Evolutionary conservation across 2,797 vertebrate genomes (phyloP).

Genomic region (Bradypus variegatus): DNA sequence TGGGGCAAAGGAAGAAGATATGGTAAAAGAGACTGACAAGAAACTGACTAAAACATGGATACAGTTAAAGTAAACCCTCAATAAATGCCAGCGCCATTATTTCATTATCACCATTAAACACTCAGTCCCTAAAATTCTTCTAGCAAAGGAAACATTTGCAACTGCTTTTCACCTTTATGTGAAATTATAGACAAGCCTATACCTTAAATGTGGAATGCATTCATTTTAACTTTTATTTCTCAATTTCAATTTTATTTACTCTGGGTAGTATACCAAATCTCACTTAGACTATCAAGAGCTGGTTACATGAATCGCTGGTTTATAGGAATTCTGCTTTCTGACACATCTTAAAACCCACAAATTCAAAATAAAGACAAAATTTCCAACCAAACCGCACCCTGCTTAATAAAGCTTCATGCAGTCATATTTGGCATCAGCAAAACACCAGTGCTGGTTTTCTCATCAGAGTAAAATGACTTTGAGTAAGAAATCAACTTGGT

Average conservation of each 20-base stretch:
- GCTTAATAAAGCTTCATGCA: conserved; percentile 47
- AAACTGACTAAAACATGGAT: not conserved
- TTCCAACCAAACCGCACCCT: conserved; percentile 43
- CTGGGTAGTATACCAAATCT: not conserved
- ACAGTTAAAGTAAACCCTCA: not conserved
- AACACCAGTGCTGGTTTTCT: not conserved
- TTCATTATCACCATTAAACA: not conserved
- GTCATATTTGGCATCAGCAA: conserved; percentile 49
- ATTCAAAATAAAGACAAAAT: conserved; percentile 41
- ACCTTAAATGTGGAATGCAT: not conserved
- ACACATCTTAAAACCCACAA: conserved; percentile 17
- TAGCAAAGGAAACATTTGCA: not conserved
- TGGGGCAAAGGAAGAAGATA: not conserved
- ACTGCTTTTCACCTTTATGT: not conserved
- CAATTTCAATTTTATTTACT: not conserved
- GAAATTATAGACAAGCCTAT: not conserved
- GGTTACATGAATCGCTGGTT: not conserved
- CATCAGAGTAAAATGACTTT: not conserved
- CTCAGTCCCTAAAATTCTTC: not conserved
- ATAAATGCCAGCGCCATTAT: not conserved
- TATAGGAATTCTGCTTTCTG: not conserved
- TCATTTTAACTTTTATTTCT: conserved; percentile 9
- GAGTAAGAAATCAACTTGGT: not conserved
- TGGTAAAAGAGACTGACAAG: not conserved
- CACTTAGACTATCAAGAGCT: not conserved